Conservation (phyloP, 2,797 vertebrate genomes). For the Sebastes diaconus region DNA sequence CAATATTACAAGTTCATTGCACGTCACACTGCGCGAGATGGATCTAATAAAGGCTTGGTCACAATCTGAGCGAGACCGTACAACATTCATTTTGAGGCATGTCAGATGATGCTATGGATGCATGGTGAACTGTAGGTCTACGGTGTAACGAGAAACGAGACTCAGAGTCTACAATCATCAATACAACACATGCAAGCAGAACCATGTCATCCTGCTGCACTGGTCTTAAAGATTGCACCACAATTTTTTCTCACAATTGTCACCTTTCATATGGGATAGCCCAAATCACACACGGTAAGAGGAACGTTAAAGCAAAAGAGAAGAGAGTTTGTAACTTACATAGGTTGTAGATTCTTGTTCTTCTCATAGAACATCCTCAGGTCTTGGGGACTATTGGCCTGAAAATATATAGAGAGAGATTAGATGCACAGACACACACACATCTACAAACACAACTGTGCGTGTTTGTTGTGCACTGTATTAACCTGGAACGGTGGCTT, state of each 20-base stretch:
- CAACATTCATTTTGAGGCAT: accelerated
- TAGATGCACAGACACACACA: not conserved
- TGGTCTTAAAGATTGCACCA: not conserved
- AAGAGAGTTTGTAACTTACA: slow-evolving; percentile 79
- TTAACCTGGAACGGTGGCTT: slow-evolving; percentile 97
- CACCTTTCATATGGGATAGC: not conserved
- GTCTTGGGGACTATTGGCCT: slow-evolving; percentile 98
- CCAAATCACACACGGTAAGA: not conserved
- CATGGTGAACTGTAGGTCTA: no score
- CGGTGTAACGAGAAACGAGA: accelerated
- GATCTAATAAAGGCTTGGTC: not conserved
- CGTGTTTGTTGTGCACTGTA: not conserved
- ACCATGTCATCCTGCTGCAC: not conserved
- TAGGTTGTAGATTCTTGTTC: slow-evolving; percentile 93
- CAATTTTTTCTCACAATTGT: not conserved
- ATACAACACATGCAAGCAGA: not conserved
- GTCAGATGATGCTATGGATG: not conserved
- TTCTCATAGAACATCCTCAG: slow-evolving; percentile 98
- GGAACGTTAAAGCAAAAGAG: not conserved
- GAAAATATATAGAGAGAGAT: slow-evolving; percentile 10
- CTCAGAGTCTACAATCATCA: accelerated
- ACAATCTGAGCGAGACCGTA: accelerated
- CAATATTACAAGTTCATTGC: not conserved
- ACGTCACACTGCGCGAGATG: not conserved
- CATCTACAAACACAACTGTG: not conserved